Evolutionary conservation across 2,113 vertebrate species (phyloP), one percentile per base, ranked within the genome.

Genomic region (Pontoporia blainvillei): DNA sequence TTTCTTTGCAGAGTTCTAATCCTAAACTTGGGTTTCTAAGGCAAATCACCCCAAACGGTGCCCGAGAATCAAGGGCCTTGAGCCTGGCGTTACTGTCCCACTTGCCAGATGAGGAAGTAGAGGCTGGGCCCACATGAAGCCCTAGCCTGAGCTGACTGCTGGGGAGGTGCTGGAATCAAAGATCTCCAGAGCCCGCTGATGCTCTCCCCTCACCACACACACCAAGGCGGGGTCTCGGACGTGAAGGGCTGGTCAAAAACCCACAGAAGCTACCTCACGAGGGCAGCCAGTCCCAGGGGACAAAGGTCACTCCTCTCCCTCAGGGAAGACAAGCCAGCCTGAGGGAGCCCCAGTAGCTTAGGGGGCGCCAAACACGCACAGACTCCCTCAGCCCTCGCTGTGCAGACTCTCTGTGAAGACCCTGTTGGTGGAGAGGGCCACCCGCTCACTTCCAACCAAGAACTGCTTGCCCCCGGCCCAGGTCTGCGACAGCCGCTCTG

Each of bases 401-500:
- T 8, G 4, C 0, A 6, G 41, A 31, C 23, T 67, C 21, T 61
- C 41, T 21, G 0, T 2, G 39, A 62, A 52, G 52, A 31, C 41
- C 27, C 71, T 36, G 6, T 3, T 2, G 5, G 18, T 20, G 54
- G 39, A 76, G 27, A 39, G 44, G 54, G 57, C 44, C 14, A 2
- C 62, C 6, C 7, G 86, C 64, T 79, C 13, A 41, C 69, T 46
- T 91, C n/a, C 52, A 27, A 11, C 71, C 4, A 2, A 46, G 86
- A n/a, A 18, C 36, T 3, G 8, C 69, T 41, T 59, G 34, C 44
- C 90, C 96, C 96, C 13, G 1, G 90, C 96, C 94, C 88, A 46
- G 97, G 97, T 90, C 94, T 96, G 73, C 1, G 81, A 97, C 92
- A 97, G 97, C 95, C 97, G 79, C 96, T 98, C 34, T 82, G 78